Percentiles rank a stretch among this genome's conserved stretches.
phyloP scores from a whole-genome alignment of 1,140 invertebrate genomes.

The Manduca sexta region DNA sequence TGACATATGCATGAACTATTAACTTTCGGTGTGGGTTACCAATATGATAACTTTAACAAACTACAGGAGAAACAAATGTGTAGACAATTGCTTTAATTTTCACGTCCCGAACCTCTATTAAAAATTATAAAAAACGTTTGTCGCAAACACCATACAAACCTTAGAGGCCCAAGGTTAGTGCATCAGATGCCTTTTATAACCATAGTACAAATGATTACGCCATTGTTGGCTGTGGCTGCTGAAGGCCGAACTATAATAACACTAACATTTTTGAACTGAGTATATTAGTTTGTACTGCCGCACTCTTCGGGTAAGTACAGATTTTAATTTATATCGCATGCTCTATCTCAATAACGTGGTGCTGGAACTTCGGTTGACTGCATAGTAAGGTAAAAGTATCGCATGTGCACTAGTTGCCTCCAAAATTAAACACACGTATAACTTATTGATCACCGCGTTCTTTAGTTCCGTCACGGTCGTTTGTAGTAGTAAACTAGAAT shows the following conservation, averaged over 20 bases:
- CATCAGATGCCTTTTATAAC: too few relatives aligned
- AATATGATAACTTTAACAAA: too few relatives aligned
- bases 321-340: constrained; percentile 33
- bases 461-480: constrained; percentile 32
- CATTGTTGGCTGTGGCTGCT: constrained; percentile 28
- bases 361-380: constrained; percentile 40
- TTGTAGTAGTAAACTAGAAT: constrained; percentile 34
- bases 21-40: too few relatives aligned
- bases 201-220: neutral
- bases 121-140: too few relatives aligned
- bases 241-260: constrained; percentile 50
- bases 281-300: constrained; percentile 35
- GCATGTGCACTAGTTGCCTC: constrained; percentile 54
- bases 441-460: constrained; percentile 21
- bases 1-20: too few relatives aligned
- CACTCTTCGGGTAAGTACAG: constrained; percentile 52
- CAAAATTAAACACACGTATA: constrained; percentile 59
- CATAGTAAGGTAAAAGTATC: constrained; percentile 46
- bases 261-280: constrained; percentile 31
- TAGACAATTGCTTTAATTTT: too few relatives aligned
- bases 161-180: too few relatives aligned
- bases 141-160: too few relatives aligned
- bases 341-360: constrained; percentile 40
- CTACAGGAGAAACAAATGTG: too few relatives aligned
- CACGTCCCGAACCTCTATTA: too few relatives aligned